Evolutionary conservation across 2,113 vertebrate genomes (phyloP), one percentile per base, ranked within the genome.

Genomic region (Python bivittatus): DNA sequence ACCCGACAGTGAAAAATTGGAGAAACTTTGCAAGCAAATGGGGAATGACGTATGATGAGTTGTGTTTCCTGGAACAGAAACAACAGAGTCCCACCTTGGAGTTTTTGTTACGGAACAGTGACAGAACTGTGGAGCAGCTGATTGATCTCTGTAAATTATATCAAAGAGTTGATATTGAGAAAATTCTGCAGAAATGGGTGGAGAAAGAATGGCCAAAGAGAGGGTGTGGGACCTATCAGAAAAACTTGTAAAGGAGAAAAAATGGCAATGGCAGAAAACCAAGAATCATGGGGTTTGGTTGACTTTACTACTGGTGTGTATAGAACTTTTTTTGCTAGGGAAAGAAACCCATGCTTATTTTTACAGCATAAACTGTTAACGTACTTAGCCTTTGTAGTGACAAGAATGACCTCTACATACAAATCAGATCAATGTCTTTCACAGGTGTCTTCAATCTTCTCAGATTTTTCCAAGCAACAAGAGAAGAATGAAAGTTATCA

Each of bases 1-100:
- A 99, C 96, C 99, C 99, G 93, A 99, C 99, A 29, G 98, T 99
- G 95, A 99, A 99, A 97, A 99, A 99, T 98, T 99, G 99, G 99
- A 99, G 99, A 97, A 99, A 99, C 97, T 99, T 99, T 97, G 99
- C 99, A 4, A 99, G 99, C 96, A 99, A 99, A 72, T 99, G 99
- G 99, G 99, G 99, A 53, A 99, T 99, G 99, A 98, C 98, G 94
- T 99, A 99, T 0, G 99, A 99, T 3, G 99, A 99, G 97, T 98
- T 99, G 90, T 98, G 98, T 88, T 98, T 99, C 96, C 98, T 99
- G 96, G 99, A 99, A 97, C 98, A 99, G 97, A 98, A 98, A 94
- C 98, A 98, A 0, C 99, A 99, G 86, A 99, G 99, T 97, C 99
- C 99, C 91, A 99, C 99, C 64, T 96, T 99, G 96, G 99, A 99